These are phyloP conservation scores for Apodemus sylvaticus DNA, from an alignment of 2,113 vertebrate species.

Conservation along the genomic window DNA sequence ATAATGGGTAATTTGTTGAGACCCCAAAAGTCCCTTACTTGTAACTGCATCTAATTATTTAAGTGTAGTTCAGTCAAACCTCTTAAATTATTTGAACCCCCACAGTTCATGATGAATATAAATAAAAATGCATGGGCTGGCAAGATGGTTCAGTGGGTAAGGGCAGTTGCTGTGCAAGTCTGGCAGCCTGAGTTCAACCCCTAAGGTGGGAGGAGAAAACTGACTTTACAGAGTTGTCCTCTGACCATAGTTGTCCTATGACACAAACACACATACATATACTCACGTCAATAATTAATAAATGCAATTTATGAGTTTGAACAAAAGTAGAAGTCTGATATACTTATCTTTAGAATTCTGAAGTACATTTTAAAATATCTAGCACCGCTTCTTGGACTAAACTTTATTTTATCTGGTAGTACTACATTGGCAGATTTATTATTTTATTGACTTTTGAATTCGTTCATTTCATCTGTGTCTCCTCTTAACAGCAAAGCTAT, in stretches of 20 bases:
- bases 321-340: not conserved
- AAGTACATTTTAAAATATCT: not conserved
- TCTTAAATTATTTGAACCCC: not conserved
- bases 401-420: not conserved
- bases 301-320: not conserved
- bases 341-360: not conserved
- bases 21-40: not conserved
- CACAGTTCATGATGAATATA: not conserved
- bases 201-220: not conserved
- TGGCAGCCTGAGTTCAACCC: not conserved
- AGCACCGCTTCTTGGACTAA: not conserved
- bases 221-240: not conserved
- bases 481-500: not conserved
- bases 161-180: not conserved
- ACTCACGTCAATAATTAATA: not conserved
- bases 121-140: not conserved
- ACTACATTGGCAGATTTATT: not conserved
- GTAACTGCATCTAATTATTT: not conserved
- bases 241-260: no score
- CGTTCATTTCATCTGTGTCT: not conserved
- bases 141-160: not conserved
- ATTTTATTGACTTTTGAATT: not conserved
- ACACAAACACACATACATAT: not conserved
- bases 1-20: not conserved
- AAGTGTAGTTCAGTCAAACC: not conserved